These are phyloP conservation scores for Dasysyrphus albostriatus DNA, from an alignment of 2,888 invertebrate genomes.

Conservation along the genomic window DNA sequence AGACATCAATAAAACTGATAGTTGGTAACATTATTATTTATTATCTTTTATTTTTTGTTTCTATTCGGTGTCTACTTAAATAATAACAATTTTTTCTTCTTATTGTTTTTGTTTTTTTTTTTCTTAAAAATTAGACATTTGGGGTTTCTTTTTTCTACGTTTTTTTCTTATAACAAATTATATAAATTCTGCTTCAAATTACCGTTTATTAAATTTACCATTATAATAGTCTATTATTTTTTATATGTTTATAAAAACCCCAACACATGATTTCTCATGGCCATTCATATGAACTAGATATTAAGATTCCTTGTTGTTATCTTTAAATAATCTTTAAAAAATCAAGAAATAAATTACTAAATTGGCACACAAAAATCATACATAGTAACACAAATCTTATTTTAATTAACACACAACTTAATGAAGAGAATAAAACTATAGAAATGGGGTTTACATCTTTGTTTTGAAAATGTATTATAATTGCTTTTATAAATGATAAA, in stretches of 20 bases:
- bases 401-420: neutral
- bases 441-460: neutral
- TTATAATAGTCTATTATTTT: slow-evolving; percentile 17
- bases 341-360: slow-evolving; percentile 20
- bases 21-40: slow-evolving; percentile 32
- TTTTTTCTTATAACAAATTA: slow-evolving; percentile 57
- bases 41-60: slow-evolving; percentile 56
- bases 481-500: neutral
- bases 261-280: slow-evolving; percentile 44
- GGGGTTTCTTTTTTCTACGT: slow-evolving; percentile 25
- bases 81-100: slow-evolving; percentile 50
- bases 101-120: slow-evolving; percentile 36
- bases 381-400: neutral
- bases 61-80: slow-evolving; percentile 74
- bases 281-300: slow-evolving; percentile 28
- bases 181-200: slow-evolving; percentile 57
- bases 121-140: slow-evolving; percentile 63
- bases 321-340: slow-evolving; percentile 10
- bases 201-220: slow-evolving; percentile 37
- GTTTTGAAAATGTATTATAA: neutral
- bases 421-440: neutral
- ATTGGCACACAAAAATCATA: slow-evolving; percentile 48
- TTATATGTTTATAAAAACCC: slow-evolving; percentile 32
- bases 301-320: neutral
- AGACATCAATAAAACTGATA: neutral